Conservation (phyloP, 2,888 invertebrate species). For the Alloscopus bannaensis region DNA sequence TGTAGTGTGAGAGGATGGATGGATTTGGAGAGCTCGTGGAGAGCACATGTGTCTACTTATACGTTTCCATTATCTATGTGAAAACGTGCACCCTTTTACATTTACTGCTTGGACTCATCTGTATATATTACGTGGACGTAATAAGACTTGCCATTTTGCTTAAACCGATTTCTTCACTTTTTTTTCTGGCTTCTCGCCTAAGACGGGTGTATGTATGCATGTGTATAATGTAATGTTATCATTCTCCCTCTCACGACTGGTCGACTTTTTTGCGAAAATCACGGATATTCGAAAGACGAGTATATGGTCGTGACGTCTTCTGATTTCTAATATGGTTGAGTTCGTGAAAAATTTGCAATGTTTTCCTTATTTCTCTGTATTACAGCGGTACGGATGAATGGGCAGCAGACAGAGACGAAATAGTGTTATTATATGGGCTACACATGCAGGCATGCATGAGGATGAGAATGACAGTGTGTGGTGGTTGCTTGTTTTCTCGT, state of each 20-base stretch:
- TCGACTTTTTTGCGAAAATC: background rate
- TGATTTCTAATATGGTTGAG: no score
- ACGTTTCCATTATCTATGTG: background rate
- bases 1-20: background rate
- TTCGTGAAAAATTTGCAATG: no score
- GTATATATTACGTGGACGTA: conserved; percentile 35
- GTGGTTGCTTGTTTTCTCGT: conserved; percentile 32
- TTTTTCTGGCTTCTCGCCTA: conserved; percentile 56
- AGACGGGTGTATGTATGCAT: conserved; percentile 51
- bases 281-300: conserved; percentile 7
- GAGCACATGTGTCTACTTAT: background rate
- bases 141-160: conserved; percentile 45
- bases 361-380: conserved; percentile 8
- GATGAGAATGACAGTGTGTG: conserved; percentile 36
- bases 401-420: conserved; percentile 22
- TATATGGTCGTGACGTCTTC: background rate
- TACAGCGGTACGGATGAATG: conserved; percentile 41
- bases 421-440: conserved; percentile 35
- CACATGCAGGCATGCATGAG: conserved; percentile 38
- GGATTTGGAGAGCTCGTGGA: conserved; percentile 1
- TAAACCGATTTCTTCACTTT: conserved; percentile 38
- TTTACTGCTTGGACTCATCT: conserved; percentile 38
- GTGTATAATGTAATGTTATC: conserved; percentile 43
- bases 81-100: conserved; percentile 1
- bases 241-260: background rate